Conservation (phyloP, 2,888 invertebrate genomes). For the Andrena hattorfiana region DNA sequence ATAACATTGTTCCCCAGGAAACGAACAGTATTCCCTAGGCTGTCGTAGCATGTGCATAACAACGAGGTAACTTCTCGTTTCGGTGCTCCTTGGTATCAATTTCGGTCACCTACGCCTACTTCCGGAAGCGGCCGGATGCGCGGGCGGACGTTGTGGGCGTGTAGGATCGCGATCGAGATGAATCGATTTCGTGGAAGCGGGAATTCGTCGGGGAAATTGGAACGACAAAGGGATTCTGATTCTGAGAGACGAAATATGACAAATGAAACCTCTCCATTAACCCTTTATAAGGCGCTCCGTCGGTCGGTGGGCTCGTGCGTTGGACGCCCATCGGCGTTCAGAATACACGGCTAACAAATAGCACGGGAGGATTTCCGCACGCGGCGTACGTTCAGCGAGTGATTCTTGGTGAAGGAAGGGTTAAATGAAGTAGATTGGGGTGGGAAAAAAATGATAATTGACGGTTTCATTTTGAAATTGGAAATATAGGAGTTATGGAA, state of each 20-base stretch:
- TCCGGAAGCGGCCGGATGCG: conserved; percentile 62
- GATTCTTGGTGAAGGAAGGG: too few species aligned
- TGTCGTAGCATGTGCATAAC: not conserved
- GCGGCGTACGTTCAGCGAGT: too few species aligned
- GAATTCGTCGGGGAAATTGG: conserved; percentile 18
- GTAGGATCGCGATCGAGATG: conserved; percentile 50
- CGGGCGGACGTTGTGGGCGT: conserved; percentile 60
- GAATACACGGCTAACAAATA: too few species aligned
- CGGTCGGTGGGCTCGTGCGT: too few species aligned
- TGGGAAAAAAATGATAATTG: too few species aligned
- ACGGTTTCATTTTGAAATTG: too few species aligned
- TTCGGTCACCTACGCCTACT: conserved; percentile 69
- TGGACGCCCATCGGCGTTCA: too few species aligned
- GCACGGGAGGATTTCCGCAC: too few species aligned
- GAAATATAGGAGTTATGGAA: too few species aligned
- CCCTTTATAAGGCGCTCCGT: too few species aligned
- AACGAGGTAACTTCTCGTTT: conserved; percentile 24
- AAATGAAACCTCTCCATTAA: not conserved
- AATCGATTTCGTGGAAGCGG: conserved; percentile 39
- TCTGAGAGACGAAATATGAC: not conserved
- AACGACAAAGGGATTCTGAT: not conserved
- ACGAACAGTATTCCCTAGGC: conserved; percentile 8
- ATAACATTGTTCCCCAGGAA: conserved; percentile 31
- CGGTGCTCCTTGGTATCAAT: conserved; percentile 55
- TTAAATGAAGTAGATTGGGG: too few species aligned